Base-by-base conservation (phyloP, 2,888 invertebrate species). In the Trilocha varians region DNA sequence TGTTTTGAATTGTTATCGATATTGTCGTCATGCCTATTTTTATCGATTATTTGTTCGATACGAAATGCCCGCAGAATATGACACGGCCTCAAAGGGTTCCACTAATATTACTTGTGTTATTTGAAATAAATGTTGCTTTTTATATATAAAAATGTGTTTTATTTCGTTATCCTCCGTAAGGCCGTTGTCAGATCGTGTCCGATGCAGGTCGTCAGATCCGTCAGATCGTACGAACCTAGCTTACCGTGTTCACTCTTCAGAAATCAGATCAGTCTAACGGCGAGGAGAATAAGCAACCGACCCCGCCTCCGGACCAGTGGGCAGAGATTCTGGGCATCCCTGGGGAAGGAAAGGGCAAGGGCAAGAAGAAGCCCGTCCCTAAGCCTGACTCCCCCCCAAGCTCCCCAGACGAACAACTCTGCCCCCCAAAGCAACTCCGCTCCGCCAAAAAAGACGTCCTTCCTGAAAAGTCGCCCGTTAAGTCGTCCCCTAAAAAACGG, bases 251-350 rank as follows among this genome's bases (percentile, higher is more conserved):
- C 16, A 36, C 36, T 39, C 35, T 36, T 25, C 45, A 45, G 59
- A 58, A 46, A 36, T 37, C 13, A 49, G 45, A 52, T 5, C 43
- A 43, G 16, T 40, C 57, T 5, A 52, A 66, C 0, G 80, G 78
- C 38, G 78, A 78, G 1, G 77, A 77, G 15, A 52, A 60, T n/a
- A 79, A 77, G 45, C 80, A 84, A 50, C 84, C 84, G 2, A 84
- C 83, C 0, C 84, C 84, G 0, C 84, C 84, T 0, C 84, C 80
- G 0, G 84, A 85, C 62, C 79, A 82, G 47, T 83, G 84, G 84
- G 82, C 84, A 2, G 84, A 84, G 32, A 85, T 85, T 8, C 72
- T 85, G 16, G 84, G 83, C 49, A 80, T 85, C 2, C 83, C 84
- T 0, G 78, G 73, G 25, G 69, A 78, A n/a, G 66, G 60, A 13